phyloP scores from a whole-genome alignment of 2,113 vertebrate species.

The Phocoena phocoena region DNA sequence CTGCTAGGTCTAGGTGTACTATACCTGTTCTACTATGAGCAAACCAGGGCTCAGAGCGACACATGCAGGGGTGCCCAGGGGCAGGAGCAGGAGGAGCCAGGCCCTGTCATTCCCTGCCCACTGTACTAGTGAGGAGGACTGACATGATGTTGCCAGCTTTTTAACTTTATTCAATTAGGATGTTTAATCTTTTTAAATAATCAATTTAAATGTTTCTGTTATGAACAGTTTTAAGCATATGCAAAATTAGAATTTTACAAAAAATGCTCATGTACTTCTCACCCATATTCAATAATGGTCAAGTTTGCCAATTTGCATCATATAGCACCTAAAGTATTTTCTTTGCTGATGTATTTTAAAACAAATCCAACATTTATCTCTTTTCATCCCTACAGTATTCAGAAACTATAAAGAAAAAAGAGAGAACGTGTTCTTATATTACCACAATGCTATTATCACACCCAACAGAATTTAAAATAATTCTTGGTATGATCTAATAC shows the following conservation, averaged over 20 bases:
- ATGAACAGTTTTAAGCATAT: background rate
- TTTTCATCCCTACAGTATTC: background rate
- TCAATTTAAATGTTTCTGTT: background rate
- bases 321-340: constrained; percentile 19
- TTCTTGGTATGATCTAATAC: background rate
- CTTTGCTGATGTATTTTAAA: background rate
- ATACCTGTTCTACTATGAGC: background rate
- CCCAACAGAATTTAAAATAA: constrained; percentile 5
- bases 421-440: background rate
- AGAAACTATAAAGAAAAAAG: background rate
- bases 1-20: background rate
- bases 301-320: background rate
- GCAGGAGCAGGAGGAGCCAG: background rate
- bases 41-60: background rate
- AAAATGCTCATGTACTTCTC: background rate
- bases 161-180: background rate
- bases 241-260: background rate
- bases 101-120: background rate
- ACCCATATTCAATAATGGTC: background rate
- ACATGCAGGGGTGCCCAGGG: background rate
- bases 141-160: background rate
- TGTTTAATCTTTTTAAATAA: background rate
- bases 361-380: background rate
- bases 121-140: background rate
- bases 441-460: background rate